Evolutionary conservation across 2,797 vertebrate species (phyloP).

Genomic region (Telmatherina bonti): DNA sequence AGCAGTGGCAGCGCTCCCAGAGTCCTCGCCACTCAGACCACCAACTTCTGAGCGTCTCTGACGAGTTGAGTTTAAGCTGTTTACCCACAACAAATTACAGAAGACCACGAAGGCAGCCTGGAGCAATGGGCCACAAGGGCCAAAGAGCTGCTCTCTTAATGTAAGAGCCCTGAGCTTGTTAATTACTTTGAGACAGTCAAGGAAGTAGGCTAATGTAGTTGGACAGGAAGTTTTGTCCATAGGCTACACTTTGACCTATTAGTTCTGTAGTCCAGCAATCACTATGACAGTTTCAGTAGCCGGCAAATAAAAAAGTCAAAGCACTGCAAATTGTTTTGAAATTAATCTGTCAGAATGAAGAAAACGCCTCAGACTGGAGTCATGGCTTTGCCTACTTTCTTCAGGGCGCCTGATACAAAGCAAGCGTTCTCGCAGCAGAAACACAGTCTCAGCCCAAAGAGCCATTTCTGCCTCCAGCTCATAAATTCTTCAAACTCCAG

Average conservation of each 20-base stretch:
- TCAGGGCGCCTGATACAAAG: not conserved
- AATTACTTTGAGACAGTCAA: conserved; percentile 69
- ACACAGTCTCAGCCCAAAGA: conserved; percentile 54
- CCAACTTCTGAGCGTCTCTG: conserved; percentile 3
- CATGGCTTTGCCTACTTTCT: not conserved
- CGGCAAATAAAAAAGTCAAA: not conserved
- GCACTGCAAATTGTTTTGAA: not conserved
- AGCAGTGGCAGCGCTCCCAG: conserved; percentile 25
- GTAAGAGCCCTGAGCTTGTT: conserved; percentile 65
- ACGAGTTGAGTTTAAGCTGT: conserved; percentile 47
- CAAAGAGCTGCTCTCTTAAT: conserved; percentile 31
- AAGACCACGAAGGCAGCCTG: conserved; percentile 20
- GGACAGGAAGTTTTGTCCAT: conserved; percentile 54
- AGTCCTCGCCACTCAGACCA: conserved; percentile 13
- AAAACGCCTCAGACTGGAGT: not conserved
- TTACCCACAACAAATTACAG: conserved; percentile 63
- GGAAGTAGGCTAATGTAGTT: conserved; percentile 72
- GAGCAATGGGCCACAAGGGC: conserved; percentile 32
- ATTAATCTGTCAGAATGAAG: not conserved
- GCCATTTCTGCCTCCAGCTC: conserved; percentile 73
- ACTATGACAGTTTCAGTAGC: conserved; percentile 30
- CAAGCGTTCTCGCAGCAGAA: conserved; percentile 1
- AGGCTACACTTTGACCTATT: conserved; percentile 53
- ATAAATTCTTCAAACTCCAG: conserved; percentile 80
- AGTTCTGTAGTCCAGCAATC: conserved; percentile 44